Evolutionary conservation across 1,140 invertebrate species (phyloP), one percentile per base, ranked within the genome.

Genomic region (Choristoneura fumiferana): DNA sequence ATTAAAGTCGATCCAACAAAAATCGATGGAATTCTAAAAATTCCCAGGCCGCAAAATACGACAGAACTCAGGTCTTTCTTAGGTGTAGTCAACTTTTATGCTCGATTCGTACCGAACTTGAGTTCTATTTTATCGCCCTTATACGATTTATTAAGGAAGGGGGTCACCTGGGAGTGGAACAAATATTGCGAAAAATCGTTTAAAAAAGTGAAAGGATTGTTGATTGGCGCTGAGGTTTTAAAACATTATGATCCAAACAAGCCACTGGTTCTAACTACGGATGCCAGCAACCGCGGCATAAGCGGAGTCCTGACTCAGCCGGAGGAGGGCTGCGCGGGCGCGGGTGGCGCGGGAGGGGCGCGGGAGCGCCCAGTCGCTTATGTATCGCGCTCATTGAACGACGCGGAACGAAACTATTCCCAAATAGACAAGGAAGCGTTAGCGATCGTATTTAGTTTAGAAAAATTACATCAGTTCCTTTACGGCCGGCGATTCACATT

Each of bases 341-440:
- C 39, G 14, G 6, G 9, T 29, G 56, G 56, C 18, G 10, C 43
- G 4, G 39, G 37, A 6, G 9, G 38, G 17, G 29, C 6, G 13
- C 8, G 43, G 8, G 8, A 29, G 45, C 14, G 18, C 3, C 4
- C 15, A 17, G 81, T 78, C 55, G 67, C 66, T 3, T 86, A 69
- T 53, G 70, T 68, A 0, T 86, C 84, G 13, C 61, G 79, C 52
- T 65, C 74, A 0, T 60, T 90, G 54, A 8, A n/a, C n/a, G n/a
- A n/a, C n/a, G 60, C 71, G 4, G 78, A 90, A 53, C 59, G 62
- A 18, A 75, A 78, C 15, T 91, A 90, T 62, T 54, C 71, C 0
- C 81, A 90, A 58, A 82, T 91, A 8, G 85, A 91, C 33, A 90
- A 86, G 60, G 84, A 92, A 60, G 84, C 78, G 0, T 60, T 91